These are phyloP conservation scores for Neuroterus valhalla DNA, from an alignment of 1,140 invertebrate genomes.

Conservation along the genomic window DNA sequence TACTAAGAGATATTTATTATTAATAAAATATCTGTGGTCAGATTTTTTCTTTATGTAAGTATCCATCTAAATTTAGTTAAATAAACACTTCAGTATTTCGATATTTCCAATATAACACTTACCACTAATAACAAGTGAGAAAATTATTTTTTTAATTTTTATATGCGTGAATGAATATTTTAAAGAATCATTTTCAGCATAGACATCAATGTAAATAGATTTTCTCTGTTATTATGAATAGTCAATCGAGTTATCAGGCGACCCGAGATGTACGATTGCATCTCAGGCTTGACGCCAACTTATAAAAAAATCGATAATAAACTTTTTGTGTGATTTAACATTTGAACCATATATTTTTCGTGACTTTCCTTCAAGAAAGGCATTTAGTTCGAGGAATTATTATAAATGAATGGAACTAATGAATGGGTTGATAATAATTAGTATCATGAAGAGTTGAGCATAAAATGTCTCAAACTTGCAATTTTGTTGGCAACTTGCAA, in stretches of 20 bases:
- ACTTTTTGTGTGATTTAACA: conserved; percentile 38
- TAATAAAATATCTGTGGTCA: too few species aligned
- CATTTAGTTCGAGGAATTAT: too few species aligned
- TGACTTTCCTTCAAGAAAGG: too few species aligned
- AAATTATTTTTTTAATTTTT: too few species aligned
- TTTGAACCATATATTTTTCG: too few species aligned
- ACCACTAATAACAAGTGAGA: too few species aligned
- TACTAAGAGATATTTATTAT: not conserved
- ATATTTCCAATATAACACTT: not conserved
- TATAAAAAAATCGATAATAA: conserved; percentile 49
- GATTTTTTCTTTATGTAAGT: not conserved
- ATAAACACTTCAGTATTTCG: not conserved
- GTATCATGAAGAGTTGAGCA: too few species aligned
- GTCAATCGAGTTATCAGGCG: conserved; percentile 57
- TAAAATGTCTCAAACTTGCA: too few species aligned
- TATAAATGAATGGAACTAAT: too few species aligned
- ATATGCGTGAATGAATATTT: not conserved
- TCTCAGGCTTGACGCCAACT: conserved; percentile 53
- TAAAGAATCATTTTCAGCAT: conserved; percentile 34
- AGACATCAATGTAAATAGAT: not conserved
- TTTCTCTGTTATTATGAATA: conserved; percentile 53
- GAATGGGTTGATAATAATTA: too few species aligned
- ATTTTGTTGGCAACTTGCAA: too few species aligned
- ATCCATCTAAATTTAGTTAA: not conserved
- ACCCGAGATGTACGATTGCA: conserved; percentile 57